A percentile compares a stretch with the other conserved stretches of the same genome.
phyloP scores from a whole-genome alignment of 2,113 vertebrate genomes.

The Pelmatolapia mariae region DNA sequence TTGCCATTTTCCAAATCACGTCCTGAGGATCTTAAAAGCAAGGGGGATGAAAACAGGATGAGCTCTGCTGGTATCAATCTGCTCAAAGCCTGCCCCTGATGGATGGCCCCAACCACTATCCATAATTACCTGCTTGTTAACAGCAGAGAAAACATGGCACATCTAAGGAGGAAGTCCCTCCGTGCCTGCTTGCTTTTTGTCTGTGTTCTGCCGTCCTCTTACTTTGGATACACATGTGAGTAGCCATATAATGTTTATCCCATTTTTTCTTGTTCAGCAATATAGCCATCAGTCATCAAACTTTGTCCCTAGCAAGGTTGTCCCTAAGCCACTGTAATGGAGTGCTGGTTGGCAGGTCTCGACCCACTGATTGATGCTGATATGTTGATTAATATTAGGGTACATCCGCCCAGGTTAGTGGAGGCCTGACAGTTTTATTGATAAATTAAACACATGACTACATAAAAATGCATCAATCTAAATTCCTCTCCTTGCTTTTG shows the following conservation, averaged over 20 bases:
- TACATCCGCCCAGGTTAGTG: slow-evolving; percentile 59
- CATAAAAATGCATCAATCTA: slow-evolving; percentile 63
- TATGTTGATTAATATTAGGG: slow-evolving; percentile 60
- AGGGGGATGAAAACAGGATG: slow-evolving; percentile 44
- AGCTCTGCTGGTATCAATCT: slow-evolving; percentile 55
- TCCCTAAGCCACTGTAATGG: slow-evolving; percentile 42
- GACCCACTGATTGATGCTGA: slow-evolving; percentile 57
- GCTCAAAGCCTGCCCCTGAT: slow-evolving; percentile 36
- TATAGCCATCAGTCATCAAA: slow-evolving; percentile 26
- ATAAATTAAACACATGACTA: slow-evolving; percentile 64
- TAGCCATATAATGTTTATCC: not conserved
- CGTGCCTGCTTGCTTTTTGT: not conserved
- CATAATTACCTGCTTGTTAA: slow-evolving; percentile 69
- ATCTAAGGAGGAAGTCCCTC: not conserved
- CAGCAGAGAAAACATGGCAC: slow-evolving; percentile 25
- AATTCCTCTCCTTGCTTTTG: not conserved
- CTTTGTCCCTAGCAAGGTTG: slow-evolving; percentile 36
- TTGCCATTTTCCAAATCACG: slow-evolving; percentile 63
- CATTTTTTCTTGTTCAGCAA: slow-evolving; percentile 2
- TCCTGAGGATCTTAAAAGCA: slow-evolving; percentile 59
- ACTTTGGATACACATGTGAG: not conserved
- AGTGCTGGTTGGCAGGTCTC: slow-evolving; percentile 32
- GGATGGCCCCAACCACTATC: slow-evolving; percentile 56
- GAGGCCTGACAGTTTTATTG: slow-evolving; percentile 66
- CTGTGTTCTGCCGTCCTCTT: not conserved